Evolutionary conservation across 2,888 invertebrate species (phyloP).

Genomic region (Molorchus minor): DNA sequence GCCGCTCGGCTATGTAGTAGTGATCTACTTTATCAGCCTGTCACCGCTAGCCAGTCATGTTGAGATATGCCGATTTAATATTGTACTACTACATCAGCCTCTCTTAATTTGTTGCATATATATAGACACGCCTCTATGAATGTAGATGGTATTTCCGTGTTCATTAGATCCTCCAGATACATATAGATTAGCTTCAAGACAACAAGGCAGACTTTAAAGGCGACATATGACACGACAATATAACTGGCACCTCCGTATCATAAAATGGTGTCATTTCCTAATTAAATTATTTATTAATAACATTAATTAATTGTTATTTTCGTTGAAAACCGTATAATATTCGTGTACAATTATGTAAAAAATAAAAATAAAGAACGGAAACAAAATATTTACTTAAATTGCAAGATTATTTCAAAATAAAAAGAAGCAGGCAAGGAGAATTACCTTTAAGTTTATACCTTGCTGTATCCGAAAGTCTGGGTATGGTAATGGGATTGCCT

Average conservation of each 20-base stretch:
- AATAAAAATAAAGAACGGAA: conserved; percentile 20
- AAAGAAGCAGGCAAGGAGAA: conserved; percentile 34
- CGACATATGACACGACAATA: too few relatives aligned
- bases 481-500: conserved; percentile 68
- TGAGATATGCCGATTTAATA: conserved; percentile 19
- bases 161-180: background rate
- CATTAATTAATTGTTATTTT: too few relatives aligned
- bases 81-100: background rate
- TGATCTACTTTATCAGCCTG: conserved; percentile 53
- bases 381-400: conserved; percentile 36
- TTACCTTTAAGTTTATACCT: conserved; percentile 36
- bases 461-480: conserved; percentile 43
- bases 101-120: background rate
- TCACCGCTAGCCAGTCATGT: conserved; percentile 47
- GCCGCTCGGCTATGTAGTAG: conserved; percentile 43
- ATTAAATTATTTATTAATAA: too few relatives aligned
- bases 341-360: too few relatives aligned
- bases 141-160: background rate
- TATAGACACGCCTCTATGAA: background rate
- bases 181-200: too few relatives aligned
- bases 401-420: conserved; percentile 35
- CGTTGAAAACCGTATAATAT: too few relatives aligned
- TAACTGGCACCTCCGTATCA: too few relatives aligned
- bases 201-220: too few relatives aligned
- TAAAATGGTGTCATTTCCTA: too few relatives aligned